phyloP scores from a whole-genome alignment of 1,140 invertebrate genomes.

The Samia ricini region DNA sequence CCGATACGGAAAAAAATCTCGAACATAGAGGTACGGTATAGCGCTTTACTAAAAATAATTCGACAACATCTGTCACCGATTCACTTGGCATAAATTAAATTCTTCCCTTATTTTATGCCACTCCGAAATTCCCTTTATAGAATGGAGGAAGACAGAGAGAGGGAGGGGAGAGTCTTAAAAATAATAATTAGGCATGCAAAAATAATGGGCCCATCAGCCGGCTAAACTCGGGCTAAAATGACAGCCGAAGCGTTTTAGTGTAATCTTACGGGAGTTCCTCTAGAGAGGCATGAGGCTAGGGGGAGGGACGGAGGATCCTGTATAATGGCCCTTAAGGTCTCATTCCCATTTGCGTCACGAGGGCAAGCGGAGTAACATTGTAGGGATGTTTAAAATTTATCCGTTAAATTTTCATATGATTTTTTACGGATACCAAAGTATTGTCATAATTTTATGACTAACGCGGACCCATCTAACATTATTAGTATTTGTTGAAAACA shows the following conservation, averaged over 20 bases:
- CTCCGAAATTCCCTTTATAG: not conserved
- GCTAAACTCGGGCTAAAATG: not conserved
- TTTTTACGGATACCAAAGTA: too few species aligned
- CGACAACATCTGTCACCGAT: not conserved
- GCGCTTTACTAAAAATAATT: not conserved
- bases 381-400: not conserved
- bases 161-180: not conserved
- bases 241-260: not conserved
- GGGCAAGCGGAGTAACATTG: not conserved
- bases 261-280: not conserved
- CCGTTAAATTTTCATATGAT: not conserved
- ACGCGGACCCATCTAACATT: too few species aligned
- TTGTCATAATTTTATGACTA: too few species aligned
- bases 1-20: too few species aligned
- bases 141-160: not conserved
- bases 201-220: not conserved
- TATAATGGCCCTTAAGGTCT: not conserved
- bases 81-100: not conserved
- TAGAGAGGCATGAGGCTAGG: not conserved
- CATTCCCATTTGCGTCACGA: not conserved
- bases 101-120: not conserved
- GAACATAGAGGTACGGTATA: not conserved
- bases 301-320: not conserved
- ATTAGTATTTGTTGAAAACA: too few species aligned
- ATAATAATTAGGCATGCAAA: conserved; percentile 1